Conservation (phyloP, 2,797 vertebrate species). For the Psittacula derbiana region DNA sequence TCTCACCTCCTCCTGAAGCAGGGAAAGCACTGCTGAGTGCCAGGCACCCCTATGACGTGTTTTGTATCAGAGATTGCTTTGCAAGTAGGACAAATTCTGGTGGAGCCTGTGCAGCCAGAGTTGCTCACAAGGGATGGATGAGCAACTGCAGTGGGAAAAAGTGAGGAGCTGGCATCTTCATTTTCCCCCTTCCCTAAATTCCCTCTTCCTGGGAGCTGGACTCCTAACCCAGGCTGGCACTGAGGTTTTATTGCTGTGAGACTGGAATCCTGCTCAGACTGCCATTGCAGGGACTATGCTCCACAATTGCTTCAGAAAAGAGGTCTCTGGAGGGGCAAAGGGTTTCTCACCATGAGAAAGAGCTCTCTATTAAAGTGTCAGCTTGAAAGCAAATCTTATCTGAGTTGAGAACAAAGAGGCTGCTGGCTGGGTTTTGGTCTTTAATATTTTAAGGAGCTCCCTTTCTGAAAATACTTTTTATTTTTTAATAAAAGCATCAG, state of each 20-base stretch:
- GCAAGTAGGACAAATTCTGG: neutral
- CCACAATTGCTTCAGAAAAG: neutral
- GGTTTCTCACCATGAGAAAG: neutral
- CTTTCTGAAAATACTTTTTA: neutral
- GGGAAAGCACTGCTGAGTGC: neutral
- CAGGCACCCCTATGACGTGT: neutral
- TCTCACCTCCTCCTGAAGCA: neutral
- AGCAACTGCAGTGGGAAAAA: neutral
- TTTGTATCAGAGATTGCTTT: neutral
- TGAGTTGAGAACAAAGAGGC: slow-evolving; percentile 7
- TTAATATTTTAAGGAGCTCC: neutral
- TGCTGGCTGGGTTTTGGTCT: neutral
- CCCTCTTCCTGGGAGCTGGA: neutral
- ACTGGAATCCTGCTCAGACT: neutral
- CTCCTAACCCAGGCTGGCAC: neutral
- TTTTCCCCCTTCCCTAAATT: neutral
- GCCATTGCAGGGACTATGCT: neutral
- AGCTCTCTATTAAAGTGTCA: neutral
- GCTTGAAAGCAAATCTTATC: neutral
- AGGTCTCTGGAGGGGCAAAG: neutral
- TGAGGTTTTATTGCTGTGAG: slow-evolving; percentile 12
- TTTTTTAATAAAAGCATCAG: neutral
- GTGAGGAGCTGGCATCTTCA: neutral
- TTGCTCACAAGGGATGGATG: fast-evolving
- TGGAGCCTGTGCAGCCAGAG: neutral